These are phyloP conservation scores for Tupaia tana DNA, from an alignment of 2,113 vertebrate genomes.

Conservation along the genomic window DNA sequence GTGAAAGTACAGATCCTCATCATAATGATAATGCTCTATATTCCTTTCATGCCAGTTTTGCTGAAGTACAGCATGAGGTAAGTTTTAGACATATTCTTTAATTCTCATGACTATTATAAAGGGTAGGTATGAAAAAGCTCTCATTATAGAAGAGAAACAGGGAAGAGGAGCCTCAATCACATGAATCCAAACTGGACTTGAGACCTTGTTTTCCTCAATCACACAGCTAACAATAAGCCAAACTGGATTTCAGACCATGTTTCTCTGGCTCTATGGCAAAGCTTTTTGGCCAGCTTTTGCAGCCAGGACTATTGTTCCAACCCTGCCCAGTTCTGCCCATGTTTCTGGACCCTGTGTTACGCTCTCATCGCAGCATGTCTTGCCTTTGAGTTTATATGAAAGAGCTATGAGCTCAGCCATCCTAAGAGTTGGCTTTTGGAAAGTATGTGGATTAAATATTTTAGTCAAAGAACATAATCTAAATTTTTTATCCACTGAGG, in stretches of 20 bases:
- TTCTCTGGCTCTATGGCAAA: not conserved
- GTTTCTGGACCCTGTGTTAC: not conserved
- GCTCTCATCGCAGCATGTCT: not conserved
- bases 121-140: not conserved
- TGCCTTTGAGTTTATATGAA: not conserved
- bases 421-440: not conserved
- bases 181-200: not conserved
- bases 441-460: not conserved
- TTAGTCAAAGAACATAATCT: not conserved
- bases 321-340: not conserved
- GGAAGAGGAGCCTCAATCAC: not conserved
- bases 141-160: not conserved
- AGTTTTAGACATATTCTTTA: slow-evolving; percentile 6
- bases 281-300: not conserved
- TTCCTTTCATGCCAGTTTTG: slow-evolving; percentile 1
- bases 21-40: not conserved
- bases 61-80: not conserved
- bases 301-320: not conserved
- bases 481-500: not conserved
- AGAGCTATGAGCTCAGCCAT: not conserved
- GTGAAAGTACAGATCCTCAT: not conserved
- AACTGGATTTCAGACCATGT: not conserved
- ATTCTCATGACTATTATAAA: not conserved
- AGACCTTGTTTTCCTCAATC: not conserved
- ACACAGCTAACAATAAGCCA: not conserved